Conservation (phyloP, 2,888 invertebrate species). For the Iselma pallidipennis region DNA sequence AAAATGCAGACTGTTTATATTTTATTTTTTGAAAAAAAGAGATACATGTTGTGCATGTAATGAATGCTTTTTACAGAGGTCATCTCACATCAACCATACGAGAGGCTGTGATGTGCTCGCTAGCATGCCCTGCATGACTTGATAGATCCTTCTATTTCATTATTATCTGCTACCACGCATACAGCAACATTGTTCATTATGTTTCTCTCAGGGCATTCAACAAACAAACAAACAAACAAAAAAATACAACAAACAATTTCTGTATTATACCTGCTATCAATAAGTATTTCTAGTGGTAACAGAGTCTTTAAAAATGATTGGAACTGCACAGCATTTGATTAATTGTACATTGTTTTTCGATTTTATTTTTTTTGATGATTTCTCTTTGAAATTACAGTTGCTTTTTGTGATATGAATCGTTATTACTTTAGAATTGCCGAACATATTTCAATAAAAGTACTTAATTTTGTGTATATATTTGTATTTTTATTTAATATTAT, state of each 20-base stretch:
- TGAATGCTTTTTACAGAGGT: conserved; percentile 77
- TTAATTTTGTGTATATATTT: conserved; percentile 23
- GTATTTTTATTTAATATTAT: conserved; percentile 20
- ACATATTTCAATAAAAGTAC: conserved; percentile 2
- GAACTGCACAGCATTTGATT: neutral
- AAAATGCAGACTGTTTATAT: neutral
- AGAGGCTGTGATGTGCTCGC: conserved; percentile 77
- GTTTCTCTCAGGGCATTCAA: conserved; percentile 30
- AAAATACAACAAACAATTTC: neutral
- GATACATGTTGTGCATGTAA: conserved; percentile 30
- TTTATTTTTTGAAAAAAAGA: neutral
- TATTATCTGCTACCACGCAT: conserved; percentile 28
- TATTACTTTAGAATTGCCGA: neutral
- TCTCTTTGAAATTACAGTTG: neutral
- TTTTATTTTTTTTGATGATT: neutral
- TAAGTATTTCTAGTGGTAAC: neutral
- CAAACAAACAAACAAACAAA: conserved; percentile 6
- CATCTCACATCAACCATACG: conserved; percentile 88
- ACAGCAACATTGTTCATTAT: conserved; percentile 24
- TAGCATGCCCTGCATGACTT: conserved; percentile 32
- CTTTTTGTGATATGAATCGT: neutral
- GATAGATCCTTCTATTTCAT: conserved; percentile 23
- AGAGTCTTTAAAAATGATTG: neutral
- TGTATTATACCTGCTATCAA: too few species aligned
- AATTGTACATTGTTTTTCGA: neutral